These are phyloP conservation scores for Ooceraea biroi DNA, from an alignment of 1,140 invertebrate species.

Conservation along the genomic window DNA sequence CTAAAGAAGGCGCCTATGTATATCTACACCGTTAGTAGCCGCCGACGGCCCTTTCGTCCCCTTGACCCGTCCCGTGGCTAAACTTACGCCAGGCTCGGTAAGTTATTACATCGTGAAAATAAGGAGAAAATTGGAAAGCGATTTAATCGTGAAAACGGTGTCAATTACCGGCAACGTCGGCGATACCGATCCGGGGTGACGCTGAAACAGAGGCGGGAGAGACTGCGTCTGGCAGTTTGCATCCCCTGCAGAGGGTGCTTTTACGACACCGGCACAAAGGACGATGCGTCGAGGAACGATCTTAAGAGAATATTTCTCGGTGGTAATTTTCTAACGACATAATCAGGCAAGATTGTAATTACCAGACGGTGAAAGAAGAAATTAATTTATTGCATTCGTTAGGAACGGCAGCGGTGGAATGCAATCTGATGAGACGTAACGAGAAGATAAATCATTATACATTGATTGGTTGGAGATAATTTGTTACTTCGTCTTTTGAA, in stretches of 20 bases:
- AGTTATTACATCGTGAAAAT: constrained; percentile 75
- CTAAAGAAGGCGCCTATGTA: constrained; percentile 67
- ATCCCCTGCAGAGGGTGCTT: not conserved
- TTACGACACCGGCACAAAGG: constrained; percentile 37
- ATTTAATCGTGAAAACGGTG: constrained; percentile 72
- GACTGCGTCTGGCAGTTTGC: not conserved
- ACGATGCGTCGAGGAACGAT: not conserved
- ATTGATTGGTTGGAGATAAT: constrained; percentile 30
- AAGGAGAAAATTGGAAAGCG: constrained; percentile 76
- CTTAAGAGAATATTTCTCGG: constrained; percentile 22
- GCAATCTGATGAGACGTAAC: constrained; percentile 52
- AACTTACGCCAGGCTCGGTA: constrained; percentile 61
- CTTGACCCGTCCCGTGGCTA: constrained; percentile 33
- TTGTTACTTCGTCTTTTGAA: constrained; percentile 33
- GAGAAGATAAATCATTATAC: constrained; percentile 38
- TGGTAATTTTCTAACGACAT: constrained; percentile 41
- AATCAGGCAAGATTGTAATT: constrained; percentile 44
- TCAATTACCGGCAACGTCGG: constrained; percentile 66
- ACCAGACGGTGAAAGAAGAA: constrained; percentile 9
- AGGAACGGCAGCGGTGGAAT: not conserved
- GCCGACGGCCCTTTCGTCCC: constrained; percentile 35
- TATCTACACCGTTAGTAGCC: constrained; percentile 59
- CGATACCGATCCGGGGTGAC: constrained; percentile 28
- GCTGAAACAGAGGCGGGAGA: too few species aligned
- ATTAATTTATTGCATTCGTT: constrained; percentile 55